phyloP scores from a whole-genome alignment of 2,113 vertebrate species.

The Mugil cephalus region DNA sequence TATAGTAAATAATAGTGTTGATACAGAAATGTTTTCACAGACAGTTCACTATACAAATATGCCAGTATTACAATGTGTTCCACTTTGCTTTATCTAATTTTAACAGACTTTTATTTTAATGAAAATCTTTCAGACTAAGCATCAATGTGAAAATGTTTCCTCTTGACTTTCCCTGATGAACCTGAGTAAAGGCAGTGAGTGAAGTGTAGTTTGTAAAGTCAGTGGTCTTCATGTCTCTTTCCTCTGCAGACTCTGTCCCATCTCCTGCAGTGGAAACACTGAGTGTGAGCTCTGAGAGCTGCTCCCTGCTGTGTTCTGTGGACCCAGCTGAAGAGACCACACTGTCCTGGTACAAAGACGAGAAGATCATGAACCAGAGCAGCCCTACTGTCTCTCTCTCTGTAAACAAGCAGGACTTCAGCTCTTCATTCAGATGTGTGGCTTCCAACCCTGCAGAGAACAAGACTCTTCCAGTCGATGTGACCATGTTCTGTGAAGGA shows the following conservation, averaged over 20 bases:
- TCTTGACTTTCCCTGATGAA: too few species aligned
- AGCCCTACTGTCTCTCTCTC: slow-evolving; percentile 16
- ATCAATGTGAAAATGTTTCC: too few species aligned
- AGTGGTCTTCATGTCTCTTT: not conserved
- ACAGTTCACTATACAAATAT: too few species aligned
- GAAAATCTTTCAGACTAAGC: too few species aligned
- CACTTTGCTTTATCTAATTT: too few species aligned
- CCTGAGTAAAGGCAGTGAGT: too few species aligned
- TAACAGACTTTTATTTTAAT: too few species aligned
- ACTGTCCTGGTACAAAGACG: slow-evolving; percentile 40
- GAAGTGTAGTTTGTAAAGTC: too few species aligned
- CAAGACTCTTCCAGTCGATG: not conserved
- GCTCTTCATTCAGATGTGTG: slow-evolving; percentile 31
- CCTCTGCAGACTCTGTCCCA: not conserved
- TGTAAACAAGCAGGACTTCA: slow-evolving; percentile 14
- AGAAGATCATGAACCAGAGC: slow-evolving; percentile 22
- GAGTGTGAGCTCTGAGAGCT: slow-evolving; percentile 13
- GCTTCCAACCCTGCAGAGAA: slow-evolving; percentile 19
- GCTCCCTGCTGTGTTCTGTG: slow-evolving; percentile 35
- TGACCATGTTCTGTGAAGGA: not conserved
- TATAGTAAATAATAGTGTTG: too few species aligned
- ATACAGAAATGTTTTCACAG: too few species aligned
- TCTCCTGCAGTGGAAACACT: not conserved
- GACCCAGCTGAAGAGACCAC: slow-evolving; percentile 2
- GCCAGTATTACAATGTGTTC: too few species aligned